Evolutionary conservation across 2,113 vertebrate species (phyloP), one percentile per base, ranked within the genome.

Genomic region (Parus major): DNA sequence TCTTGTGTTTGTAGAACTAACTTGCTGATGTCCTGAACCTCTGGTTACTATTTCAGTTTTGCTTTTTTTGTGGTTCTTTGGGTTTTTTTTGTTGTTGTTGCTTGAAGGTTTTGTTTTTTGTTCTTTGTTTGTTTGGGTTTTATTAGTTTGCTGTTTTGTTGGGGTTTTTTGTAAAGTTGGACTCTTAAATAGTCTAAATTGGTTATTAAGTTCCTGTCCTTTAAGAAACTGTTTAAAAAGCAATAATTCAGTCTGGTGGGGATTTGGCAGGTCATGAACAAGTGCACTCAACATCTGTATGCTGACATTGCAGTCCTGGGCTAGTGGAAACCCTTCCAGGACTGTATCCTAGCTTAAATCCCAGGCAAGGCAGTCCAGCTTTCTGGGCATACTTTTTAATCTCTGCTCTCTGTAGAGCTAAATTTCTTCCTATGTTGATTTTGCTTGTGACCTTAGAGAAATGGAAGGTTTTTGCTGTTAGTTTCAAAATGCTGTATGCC

Each of bases 281-380:
- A 20, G 11, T 1, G 0, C 29, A 7, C 11, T 56, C 39, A 33
- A 53, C 12, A 68, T 66, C 46, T 90, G 3, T 6, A 16, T 0
- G 2, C 22, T 82, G 28, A 21, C 0, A 2, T 15, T 95, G 55
- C 36, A 33, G 29, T 46, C 27, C 35, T 55, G n/a, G 29, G 6
- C 63, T 65, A 31, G 15, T 56, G 57, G 35, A 89, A 68, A 35
- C 36, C 24, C 7, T 14, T 53, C 28, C 15, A 52, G 49, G 41
- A 65, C 8, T 53, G 6, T 57, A 46, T 24, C 15, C 20, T 59
- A 25, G 4, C 22, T 82, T 71, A 42, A 27, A 28, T 75, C 25
- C 10, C 15, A 27, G 42, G 17, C 31, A 72, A 49, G 50, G 23
- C 46, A 77, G 8, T 35, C 15, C 29, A 70, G 41, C 22, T 80